Base-by-base conservation (phyloP, 2,113 vertebrate genomes). In the Artemisiospiza belli region DNA sequence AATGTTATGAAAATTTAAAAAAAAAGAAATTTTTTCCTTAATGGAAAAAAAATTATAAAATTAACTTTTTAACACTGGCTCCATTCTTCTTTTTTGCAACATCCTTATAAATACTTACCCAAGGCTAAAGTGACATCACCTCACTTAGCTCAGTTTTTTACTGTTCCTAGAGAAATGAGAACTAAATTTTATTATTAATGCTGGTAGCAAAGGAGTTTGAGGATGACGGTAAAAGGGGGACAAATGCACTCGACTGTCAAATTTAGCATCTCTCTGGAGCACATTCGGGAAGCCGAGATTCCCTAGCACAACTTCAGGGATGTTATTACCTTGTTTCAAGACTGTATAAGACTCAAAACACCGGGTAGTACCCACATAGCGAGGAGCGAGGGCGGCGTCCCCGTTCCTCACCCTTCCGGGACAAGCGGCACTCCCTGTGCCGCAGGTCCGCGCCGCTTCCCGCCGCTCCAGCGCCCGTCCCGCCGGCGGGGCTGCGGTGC, bases 21-120 rank as follows among this genome's bases (percentile, higher is more conserved):
- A 37, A 35, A 44, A 23, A 24, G 13, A 8, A 33, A 55, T 24
- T 44, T 55, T 55, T 25, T 3, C 35, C 15, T 28, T 58, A 2
- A 41, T 9, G 4, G 20, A 28, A 16, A 9, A 22, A 0, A 27
- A 25, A 0, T 1, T 12, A 28, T 3, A 35, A 31, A 23, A 47
- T 1, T 3, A 46, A 20, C 19, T 44, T 52, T 37, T 43, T 23
- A 80, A 72, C 15, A 6, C 12, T 17, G 8, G 8, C 22, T 7
- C 24, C 12, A 11, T 14, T 30, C 21, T 41, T 59, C 27, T 54
- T 79, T 86, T 47, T 47, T 21, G 44, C 25, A 73, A 39, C 18
- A 35, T n/a, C 12, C 61, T 68, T 25, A 64, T 11, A 63, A 76
- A 68, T n/a, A n/a, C n/a, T n/a, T n/a, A n/a, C 10, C 23, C 13